Base-by-base conservation (phyloP, 1,140 invertebrate species). In the Medauroidea extradentata region DNA sequence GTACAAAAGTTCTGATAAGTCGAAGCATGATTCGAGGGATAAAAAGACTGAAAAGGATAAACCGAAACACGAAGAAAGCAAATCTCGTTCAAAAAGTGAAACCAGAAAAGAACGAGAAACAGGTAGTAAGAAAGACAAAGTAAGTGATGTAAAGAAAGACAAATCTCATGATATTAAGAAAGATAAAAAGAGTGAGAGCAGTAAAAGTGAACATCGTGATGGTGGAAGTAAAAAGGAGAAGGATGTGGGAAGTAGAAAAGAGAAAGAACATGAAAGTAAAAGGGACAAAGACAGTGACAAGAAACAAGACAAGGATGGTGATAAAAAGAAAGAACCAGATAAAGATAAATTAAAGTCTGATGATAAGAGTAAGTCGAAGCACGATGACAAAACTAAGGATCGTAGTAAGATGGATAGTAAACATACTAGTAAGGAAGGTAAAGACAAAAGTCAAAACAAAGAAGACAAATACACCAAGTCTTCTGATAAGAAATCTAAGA, bases 281-380 rank as follows among this genome's bases (percentile, higher is more conserved):
- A 1, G 2, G 3, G 8, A 50, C n/a, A 7, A 7, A 55, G 55
- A 57, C 14, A 49, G 50, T 24, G 24, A 43, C 7, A 57, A 57
- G 16, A 57, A 49, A 49, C 3, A n/a, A 21, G 25, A 38, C n/a
- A 57, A 49, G 18, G 55, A 49, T 11, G 21, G 21, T 23, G 39
- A 29, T 7, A 57, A 34, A 48, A 39, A 49, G 1, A 57, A 57
- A 50, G 29, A 27, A 21, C 16, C n/a, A 19, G 43, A 46, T 3
- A 57, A 50, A 25, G 11, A 38, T 16, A 44, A 57, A 38, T 48
- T 23, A 7, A 57, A 57, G 23, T 7, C 41, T 49, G 55, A 38
- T 7, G 55, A 57, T 16, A 48, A 23, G 8, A 23, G 3, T 11
- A 49, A 19, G 38, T 11, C 24, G 18, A 57, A 50, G 27, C 25